Evolutionary conservation across 2,797 vertebrate genomes (phyloP), one percentile per base, ranked within the genome.

Genomic region (Amazonetta brasiliensis): DNA sequence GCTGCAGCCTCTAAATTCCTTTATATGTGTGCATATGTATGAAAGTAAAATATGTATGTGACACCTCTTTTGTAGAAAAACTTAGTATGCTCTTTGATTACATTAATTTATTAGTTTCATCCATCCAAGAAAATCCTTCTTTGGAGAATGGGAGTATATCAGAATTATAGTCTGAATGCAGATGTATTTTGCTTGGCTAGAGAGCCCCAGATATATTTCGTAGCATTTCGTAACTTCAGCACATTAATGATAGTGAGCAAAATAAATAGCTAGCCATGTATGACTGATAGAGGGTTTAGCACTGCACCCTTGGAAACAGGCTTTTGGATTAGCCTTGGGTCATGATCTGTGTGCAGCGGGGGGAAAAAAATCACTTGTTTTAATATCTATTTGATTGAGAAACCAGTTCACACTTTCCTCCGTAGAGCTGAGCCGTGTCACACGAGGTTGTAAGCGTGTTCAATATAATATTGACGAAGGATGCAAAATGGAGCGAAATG

Each of bases 381-480:
- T 95, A 93, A 87, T 96, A 94, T 72, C 84, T 90, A 19, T 92
- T 94, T 97, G 97, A 97, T 93, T 97, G 97, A 97, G 96, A 97
- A 95, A 92, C 87, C 60, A 80, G 73, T 94, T 92, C 76, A 19
- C 41, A 13, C 80, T 91, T 93, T 78, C 52, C 63, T 88, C 78
- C 54, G 9, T 76, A 7, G 59, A 91, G 90, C 95, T 95, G 82
- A 83, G 91, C 84, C 52, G 6, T 96, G 96, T 97, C 97, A 92
- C 84, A 39, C n/a, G 76, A 91, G 92, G 55, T 86, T 97, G 75
- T 89, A 62, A 94, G 94, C 69, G 50, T 95, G 97, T 97, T 97
- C 96, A 31, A 86, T 93, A 75, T 59, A 76, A 88, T 93, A 84
- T 93, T 94, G 97, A 96, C 76, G 67, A 94, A 92, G 96, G 95